Base-by-base conservation (phyloP, 2,888 invertebrate genomes). In the Thymelicus sylvestris region DNA sequence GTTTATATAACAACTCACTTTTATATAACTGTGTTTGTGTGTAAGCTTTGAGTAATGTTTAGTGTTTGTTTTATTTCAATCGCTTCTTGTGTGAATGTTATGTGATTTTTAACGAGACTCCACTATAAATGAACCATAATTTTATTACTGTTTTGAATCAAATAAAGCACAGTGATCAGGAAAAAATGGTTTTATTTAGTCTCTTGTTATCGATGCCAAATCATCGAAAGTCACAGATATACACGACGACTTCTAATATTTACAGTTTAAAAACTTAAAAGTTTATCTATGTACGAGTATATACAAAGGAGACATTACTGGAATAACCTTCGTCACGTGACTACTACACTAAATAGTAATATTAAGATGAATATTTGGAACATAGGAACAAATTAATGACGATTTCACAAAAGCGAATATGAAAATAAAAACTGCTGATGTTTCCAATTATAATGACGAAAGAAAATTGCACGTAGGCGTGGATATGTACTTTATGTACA, bases 151-250 rank as follows among this genome's bases (percentile, higher is more conserved):
- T 31, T 31, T 3, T 31, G 31, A 31, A 31, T 31, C 47, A 75
- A 83, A 83, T 81, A 63, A 83, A 80, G 85, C 79, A 67, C 64
- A 66, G 7, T 24, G 1, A 13, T 82, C 86, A 84, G 85, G 88
- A 88, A 90, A 89, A 69, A 85, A 87, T 87, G 87, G 86, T 84
- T 91, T 90, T 91, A 90, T 86, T 91, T 85, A 89, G 88, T 86
- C 88, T 81, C 80, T 77, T 81, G 81, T 80, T 76, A 77, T 74
- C 75, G 84, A 81, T 84, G 84, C 84, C 75, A 78, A 76, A 78
- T 81, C 82, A 83, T 79, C 84, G 80, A 75, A 84, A 83, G 83
- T 66, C 83, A 89, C 89, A 89, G 85, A 87, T 89, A 87, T 82
- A 78, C 81, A 87, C 86, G 84, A 81, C 82, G 73, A 81, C 77